Evolutionary conservation across 2,888 invertebrate genomes (phyloP).

Genomic region (Hypsopygia costalis): DNA sequence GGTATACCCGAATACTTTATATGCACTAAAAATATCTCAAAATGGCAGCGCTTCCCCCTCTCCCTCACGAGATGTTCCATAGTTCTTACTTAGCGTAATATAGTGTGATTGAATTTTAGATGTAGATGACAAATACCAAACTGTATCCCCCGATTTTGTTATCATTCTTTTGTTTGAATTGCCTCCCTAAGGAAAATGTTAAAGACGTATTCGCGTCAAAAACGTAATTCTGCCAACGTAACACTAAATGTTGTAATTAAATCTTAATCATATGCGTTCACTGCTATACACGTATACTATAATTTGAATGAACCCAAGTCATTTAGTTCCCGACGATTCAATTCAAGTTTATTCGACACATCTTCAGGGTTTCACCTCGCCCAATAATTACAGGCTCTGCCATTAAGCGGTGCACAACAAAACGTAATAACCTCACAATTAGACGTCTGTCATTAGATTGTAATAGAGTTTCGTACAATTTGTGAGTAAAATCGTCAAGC

Average conservation of each 20-base stretch:
- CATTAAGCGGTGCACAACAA: slow-evolving; percentile 74
- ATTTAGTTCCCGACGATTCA: slow-evolving; percentile 43
- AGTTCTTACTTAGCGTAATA: too few species aligned
- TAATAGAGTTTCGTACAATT: slow-evolving; percentile 81
- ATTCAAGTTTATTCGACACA: slow-evolving; percentile 58
- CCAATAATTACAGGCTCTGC: slow-evolving; percentile 72
- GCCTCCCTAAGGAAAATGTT: too few species aligned
- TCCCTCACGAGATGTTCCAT: too few species aligned
- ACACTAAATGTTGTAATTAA: slow-evolving; percentile 37
- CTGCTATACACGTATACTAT: slow-evolving; percentile 31
- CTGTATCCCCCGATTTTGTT: too few species aligned
- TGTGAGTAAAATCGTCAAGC: slow-evolving; percentile 81
- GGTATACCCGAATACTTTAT: too few species aligned
- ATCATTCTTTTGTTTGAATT: too few species aligned
- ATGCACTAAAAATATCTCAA: too few species aligned
- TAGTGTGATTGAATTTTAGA: too few species aligned
- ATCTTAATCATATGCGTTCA: slow-evolving; percentile 58
- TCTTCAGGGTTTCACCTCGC: slow-evolving; percentile 77
- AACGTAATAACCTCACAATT: slow-evolving; percentile 78
- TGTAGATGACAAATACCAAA: too few species aligned
- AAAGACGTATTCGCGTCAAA: too few species aligned
- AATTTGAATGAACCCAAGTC: slow-evolving; percentile 8
- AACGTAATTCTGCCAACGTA: too few species aligned
- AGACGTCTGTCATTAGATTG: slow-evolving; percentile 77
- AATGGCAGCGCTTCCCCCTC: too few species aligned